Conservation (phyloP, 2,113 vertebrate species). For the Catagonus wagneri region DNA sequence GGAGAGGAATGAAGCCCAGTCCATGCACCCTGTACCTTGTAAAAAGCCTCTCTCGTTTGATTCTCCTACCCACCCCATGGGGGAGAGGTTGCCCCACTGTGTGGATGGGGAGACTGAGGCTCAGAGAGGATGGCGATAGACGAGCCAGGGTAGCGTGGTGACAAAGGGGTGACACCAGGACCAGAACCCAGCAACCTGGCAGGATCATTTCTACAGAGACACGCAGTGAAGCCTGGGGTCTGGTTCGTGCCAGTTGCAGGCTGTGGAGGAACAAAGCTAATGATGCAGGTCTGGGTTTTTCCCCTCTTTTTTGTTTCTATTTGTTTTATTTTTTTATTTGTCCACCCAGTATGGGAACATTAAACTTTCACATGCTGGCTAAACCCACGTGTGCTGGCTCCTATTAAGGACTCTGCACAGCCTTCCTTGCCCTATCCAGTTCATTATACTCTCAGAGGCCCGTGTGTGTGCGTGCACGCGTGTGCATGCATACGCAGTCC, state of each 20-base stretch:
- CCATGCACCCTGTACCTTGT: rapidly evolving
- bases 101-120: background rate
- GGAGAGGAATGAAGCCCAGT: background rate
- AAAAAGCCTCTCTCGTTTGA: no score
- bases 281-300: no score
- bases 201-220: background rate
- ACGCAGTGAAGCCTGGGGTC: rapidly evolving
- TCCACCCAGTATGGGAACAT: no score
- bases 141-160: no score
- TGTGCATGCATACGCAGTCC: rapidly evolving
- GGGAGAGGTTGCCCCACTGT: background rate
- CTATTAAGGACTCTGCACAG: background rate
- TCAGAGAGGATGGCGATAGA: background rate
- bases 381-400: no score
- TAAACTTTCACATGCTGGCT: no score
- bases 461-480: background rate
- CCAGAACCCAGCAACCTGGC: background rate
- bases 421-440: background rate
- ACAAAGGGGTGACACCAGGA: background rate
- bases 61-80: background rate
- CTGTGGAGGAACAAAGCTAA: background rate
- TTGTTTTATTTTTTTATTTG: background rate
- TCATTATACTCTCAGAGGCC: background rate
- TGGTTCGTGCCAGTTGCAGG: background rate
- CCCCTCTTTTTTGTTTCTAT: background rate